Evolutionary conservation across 1,140 invertebrate species (phyloP).

Genomic region (Ectropis grisescens): DNA sequence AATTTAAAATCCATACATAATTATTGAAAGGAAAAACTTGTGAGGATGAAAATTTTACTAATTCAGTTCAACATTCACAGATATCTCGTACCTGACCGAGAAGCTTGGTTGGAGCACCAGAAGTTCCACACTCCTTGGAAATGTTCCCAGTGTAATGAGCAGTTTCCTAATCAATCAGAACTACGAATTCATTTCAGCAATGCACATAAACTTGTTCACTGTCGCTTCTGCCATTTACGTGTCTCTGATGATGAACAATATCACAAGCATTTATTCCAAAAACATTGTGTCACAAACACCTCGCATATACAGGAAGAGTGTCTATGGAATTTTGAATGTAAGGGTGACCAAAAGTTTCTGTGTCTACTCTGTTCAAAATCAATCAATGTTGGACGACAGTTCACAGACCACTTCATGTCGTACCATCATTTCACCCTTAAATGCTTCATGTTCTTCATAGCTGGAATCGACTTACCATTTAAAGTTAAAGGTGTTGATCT

Average conservation of each 20-base stretch:
- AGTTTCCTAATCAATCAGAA: constrained; percentile 33
- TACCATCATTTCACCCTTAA: constrained; percentile 60
- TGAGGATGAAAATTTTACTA: too few relatives aligned
- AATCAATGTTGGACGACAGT: constrained; percentile 28
- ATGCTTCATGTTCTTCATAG: constrained; percentile 45
- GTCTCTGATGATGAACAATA: constrained; percentile 47
- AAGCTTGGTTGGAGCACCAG: constrained; percentile 38
- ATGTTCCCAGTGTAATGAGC: constrained; percentile 57
- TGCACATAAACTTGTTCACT: constrained; percentile 54
- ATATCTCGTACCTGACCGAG: constrained; percentile 53
- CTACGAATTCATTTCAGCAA: constrained; percentile 40
- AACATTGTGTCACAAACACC: constrained; percentile 49
- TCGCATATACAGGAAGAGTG: constrained; percentile 32
- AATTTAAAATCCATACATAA: too few relatives aligned
- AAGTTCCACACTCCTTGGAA: constrained; percentile 56
- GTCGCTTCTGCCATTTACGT: constrained; percentile 57
- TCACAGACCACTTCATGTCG: constrained; percentile 58
- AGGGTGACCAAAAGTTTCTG: constrained; percentile 31
- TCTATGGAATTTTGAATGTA: constrained; percentile 44
- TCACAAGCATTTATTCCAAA: constrained; percentile 47
- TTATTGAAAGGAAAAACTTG: too few relatives aligned
- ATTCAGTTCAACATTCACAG: too few relatives aligned
- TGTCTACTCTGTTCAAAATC: constrained; percentile 50
- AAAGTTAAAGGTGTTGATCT: constrained; percentile 48
- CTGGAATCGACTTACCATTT: constrained; percentile 48